Conservation (phyloP, 1,140 invertebrate species). For the Hirudo medicinalis region DNA sequence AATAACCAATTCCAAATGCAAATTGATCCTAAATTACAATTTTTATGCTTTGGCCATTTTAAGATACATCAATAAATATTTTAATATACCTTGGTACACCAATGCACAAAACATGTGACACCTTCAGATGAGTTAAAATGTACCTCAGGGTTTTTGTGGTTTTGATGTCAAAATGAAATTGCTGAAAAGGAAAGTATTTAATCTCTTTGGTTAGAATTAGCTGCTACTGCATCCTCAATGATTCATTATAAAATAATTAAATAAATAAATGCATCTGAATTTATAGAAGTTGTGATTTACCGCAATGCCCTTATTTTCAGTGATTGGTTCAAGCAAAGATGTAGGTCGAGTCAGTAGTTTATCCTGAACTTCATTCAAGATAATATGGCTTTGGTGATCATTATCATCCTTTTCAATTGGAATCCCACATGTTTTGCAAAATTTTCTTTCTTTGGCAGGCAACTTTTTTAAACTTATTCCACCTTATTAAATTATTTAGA, state of each 20-base stretch:
- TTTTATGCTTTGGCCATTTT: background rate
- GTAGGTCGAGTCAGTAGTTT: background rate
- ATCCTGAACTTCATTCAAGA: background rate
- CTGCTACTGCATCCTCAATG: background rate
- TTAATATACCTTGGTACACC: background rate
- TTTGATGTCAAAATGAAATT: background rate
- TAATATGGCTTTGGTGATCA: background rate
- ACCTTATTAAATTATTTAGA: background rate
- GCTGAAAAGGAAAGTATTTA: background rate
- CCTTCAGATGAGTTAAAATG: background rate
- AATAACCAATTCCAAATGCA: background rate
- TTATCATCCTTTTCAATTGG: conserved; percentile 1
- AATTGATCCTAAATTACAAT: background rate
- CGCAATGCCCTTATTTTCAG: background rate
- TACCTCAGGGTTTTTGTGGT: background rate
- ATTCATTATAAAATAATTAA: background rate
- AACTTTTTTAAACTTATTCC: background rate
- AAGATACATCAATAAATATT: background rate
- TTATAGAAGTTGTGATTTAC: background rate
- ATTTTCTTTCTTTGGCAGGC: background rate
- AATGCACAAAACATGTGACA: conserved; percentile 8
- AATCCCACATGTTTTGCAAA: background rate
- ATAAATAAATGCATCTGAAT: background rate
- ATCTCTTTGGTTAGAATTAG: background rate
- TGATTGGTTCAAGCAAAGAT: background rate